Evolutionary conservation across 2,797 vertebrate species (phyloP).

Genomic region (Propithecus deckenii): DNA sequence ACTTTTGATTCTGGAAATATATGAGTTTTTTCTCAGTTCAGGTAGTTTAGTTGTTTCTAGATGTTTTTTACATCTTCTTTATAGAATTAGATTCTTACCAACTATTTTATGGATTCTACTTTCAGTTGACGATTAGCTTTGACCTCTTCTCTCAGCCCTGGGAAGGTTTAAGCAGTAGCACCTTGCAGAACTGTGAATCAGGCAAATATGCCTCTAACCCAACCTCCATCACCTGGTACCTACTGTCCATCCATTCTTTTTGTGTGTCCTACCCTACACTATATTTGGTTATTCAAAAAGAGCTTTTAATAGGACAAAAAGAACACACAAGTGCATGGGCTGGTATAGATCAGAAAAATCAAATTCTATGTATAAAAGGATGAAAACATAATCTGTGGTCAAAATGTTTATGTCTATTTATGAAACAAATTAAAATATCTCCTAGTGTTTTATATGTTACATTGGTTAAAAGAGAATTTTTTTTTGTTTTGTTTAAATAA

Average conservation of each 20-base stretch:
- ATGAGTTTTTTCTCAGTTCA: background rate
- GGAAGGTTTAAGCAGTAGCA: background rate
- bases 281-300: background rate
- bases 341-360: background rate
- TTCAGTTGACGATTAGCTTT: background rate
- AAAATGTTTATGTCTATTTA: background rate
- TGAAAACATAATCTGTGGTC: background rate
- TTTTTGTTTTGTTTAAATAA: background rate
- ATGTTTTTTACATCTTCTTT: background rate
- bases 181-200: background rate
- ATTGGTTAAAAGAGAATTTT: background rate
- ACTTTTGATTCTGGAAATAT: constrained; percentile 29
- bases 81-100: background rate
- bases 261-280: background rate
- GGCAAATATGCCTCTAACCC: background rate
- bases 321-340: background rate
- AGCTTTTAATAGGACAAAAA: background rate
- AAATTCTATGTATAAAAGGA: background rate
- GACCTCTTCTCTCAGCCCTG: background rate
- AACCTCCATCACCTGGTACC: too few relatives aligned
- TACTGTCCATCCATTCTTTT: background rate
- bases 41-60: background rate
- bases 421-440: background rate
- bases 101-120: background rate
- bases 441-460: background rate